phyloP scores from a whole-genome alignment of 2,888 invertebrate genomes.

The Loripinus fragilis region DNA sequence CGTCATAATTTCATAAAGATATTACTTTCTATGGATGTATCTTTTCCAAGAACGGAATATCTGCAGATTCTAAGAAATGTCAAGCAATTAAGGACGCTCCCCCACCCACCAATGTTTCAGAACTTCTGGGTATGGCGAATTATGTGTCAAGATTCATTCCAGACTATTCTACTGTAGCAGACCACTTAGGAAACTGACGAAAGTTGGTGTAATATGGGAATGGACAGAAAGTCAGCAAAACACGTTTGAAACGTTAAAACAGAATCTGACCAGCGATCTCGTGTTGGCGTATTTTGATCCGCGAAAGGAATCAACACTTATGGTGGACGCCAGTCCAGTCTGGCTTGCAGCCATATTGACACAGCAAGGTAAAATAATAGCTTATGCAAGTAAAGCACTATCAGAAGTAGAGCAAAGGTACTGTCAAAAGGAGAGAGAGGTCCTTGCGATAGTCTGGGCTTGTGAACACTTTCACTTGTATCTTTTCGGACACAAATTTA shows the following conservation, averaged over 20 bases:
- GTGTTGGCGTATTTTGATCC: conserved; percentile 38
- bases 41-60: background rate
- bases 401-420: conserved; percentile 54
- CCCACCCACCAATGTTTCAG: background rate
- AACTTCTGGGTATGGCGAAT: background rate
- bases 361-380: conserved; percentile 55
- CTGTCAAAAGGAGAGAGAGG: conserved; percentile 67
- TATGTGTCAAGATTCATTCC: conserved; percentile 8
- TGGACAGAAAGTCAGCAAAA: conserved; percentile 34
- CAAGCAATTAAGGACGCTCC: background rate
- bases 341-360: conserved; percentile 60
- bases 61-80: background rate
- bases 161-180: background rate
- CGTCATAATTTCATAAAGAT: no score
- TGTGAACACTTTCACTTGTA: conserved; percentile 42
- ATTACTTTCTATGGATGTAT: conserved; percentile 9
- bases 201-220: conserved; percentile 28
- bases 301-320: background rate
- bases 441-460: conserved; percentile 24
- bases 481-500: conserved; percentile 20
- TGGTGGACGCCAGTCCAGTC: conserved; percentile 30
- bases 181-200: conserved; percentile 34
- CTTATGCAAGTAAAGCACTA: conserved; percentile 54
- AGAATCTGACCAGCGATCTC: conserved; percentile 21
- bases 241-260: conserved; percentile 32